These are phyloP conservation scores for Orchesellides sinensis DNA, from an alignment of 2,888 invertebrate genomes.

Conservation along the genomic window DNA sequence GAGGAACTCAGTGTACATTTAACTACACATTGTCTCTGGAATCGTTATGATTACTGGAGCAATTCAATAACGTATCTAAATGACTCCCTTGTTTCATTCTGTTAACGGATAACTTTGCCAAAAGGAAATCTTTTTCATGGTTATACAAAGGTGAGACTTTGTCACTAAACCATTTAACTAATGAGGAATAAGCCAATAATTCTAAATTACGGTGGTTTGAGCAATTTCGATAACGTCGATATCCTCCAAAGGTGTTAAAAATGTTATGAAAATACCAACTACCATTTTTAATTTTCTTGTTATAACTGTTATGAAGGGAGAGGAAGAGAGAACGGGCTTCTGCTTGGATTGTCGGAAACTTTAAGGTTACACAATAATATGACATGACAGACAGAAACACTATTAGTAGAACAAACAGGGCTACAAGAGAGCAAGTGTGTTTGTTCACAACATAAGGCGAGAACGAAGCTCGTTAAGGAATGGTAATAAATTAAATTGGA, in stretches of 20 bases:
- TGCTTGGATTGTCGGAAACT: slow-evolving; percentile 54
- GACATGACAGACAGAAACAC: slow-evolving; percentile 57
- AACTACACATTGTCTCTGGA: slow-evolving; percentile 11
- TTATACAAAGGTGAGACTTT: slow-evolving; percentile 37
- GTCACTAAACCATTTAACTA: slow-evolving; percentile 20
- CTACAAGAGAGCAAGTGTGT: slow-evolving; percentile 44
- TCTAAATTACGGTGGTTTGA: slow-evolving; percentile 34
- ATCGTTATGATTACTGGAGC: no score
- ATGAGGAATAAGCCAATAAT: slow-evolving; percentile 33
- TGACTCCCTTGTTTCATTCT: no score
- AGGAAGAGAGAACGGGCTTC: slow-evolving; percentile 29
- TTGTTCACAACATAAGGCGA: slow-evolving; percentile 34
- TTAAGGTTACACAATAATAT: slow-evolving; percentile 40
- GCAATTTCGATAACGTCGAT: slow-evolving; percentile 35
- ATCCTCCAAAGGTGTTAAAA: background rate
- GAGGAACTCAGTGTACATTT: slow-evolving; percentile 26
- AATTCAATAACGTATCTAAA: no score
- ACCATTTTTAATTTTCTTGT: slow-evolving; percentile 13
- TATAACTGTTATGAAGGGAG: background rate
- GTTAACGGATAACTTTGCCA: slow-evolving; percentile 56
- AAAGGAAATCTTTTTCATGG: slow-evolving; percentile 45
- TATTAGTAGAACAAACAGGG: slow-evolving; percentile 61
- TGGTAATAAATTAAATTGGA: slow-evolving; percentile 49
- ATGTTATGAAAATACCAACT: no score
- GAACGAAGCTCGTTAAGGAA: slow-evolving; percentile 24